These are phyloP conservation scores for Borostomias antarcticus DNA, from an alignment of 2,797 vertebrate genomes.

Conservation along the genomic window DNA sequence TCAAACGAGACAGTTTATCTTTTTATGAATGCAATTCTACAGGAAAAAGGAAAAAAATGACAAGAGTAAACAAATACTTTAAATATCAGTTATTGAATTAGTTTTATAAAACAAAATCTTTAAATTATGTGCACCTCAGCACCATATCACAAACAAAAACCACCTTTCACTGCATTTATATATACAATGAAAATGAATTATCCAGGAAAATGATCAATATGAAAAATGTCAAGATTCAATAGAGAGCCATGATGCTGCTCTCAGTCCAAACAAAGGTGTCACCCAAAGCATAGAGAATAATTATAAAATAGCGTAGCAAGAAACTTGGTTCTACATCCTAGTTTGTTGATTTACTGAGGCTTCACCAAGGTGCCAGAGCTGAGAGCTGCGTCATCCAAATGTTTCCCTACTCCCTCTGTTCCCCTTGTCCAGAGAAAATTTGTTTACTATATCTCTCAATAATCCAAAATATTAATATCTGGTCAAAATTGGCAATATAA, in stretches of 20 bases:
- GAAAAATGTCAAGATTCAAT: neutral
- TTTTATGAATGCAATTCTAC: conserved; percentile 45
- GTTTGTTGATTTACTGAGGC: too few species aligned
- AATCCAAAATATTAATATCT: too few species aligned
- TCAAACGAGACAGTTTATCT: conserved; percentile 30
- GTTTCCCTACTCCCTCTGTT: too few species aligned
- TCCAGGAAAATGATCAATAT: neutral
- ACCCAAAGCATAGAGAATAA: neutral
- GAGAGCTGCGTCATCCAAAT: too few species aligned
- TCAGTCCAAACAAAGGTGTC: neutral
- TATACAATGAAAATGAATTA: conserved; percentile 16
- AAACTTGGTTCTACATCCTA: neutral
- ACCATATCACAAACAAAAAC: conserved; percentile 8
- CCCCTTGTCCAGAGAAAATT: neutral
- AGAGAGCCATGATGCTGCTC: neutral
- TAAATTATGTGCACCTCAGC: conserved; percentile 23
- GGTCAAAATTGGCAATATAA: too few species aligned
- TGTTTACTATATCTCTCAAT: too few species aligned
- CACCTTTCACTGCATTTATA: neutral
- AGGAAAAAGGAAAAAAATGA: conserved; percentile 25
- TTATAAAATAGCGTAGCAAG: neutral
- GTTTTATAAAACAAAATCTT: conserved; percentile 31
- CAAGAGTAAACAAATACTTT: conserved; percentile 37
- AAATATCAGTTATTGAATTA: conserved; percentile 47
- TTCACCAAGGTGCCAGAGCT: too few species aligned